Evolutionary conservation across 2,797 vertebrate species (phyloP).

Genomic region (Myiotriccus ornatus): DNA sequence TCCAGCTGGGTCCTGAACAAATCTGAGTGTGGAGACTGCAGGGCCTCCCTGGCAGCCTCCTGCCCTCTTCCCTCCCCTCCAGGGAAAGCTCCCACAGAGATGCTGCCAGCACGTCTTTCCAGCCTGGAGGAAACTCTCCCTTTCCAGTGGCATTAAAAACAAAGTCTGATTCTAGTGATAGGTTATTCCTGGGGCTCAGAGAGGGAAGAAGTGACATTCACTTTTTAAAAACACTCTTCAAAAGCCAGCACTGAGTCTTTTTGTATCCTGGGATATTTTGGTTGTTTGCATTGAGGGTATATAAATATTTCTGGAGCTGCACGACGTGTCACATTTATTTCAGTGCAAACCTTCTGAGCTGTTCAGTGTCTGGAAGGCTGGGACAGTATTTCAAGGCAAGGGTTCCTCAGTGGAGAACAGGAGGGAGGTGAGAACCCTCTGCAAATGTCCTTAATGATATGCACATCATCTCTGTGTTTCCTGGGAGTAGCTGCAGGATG

Average conservation of each 20-base stretch:
- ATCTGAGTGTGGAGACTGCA: not conserved
- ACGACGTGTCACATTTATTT: not conserved
- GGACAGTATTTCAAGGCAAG: not conserved
- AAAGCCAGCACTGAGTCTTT: not conserved
- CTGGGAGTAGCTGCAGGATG: not conserved
- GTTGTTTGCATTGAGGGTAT: not conserved
- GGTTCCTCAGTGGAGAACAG: not conserved
- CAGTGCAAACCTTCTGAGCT: not conserved
- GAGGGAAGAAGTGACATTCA: not conserved
- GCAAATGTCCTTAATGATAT: not conserved
- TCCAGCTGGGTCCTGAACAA: not conserved
- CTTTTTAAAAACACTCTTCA: not conserved
- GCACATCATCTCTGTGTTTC: not conserved
- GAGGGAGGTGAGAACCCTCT: not conserved
- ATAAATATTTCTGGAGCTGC: not conserved
- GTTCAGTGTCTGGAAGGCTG: not conserved
- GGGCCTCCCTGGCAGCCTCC: not conserved
- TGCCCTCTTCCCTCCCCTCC: fast-evolving
- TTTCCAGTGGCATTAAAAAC: not conserved
- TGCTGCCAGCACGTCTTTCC: not conserved
- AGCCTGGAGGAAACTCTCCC: not conserved
- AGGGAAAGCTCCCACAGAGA: not conserved
- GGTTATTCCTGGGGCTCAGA: not conserved
- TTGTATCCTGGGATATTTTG: not conserved
- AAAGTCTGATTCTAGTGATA: not conserved